Evolutionary conservation across 2,113 vertebrate genomes (phyloP), one percentile per base, ranked within the genome.

Genomic region (Onychostoma macrolepis): DNA sequence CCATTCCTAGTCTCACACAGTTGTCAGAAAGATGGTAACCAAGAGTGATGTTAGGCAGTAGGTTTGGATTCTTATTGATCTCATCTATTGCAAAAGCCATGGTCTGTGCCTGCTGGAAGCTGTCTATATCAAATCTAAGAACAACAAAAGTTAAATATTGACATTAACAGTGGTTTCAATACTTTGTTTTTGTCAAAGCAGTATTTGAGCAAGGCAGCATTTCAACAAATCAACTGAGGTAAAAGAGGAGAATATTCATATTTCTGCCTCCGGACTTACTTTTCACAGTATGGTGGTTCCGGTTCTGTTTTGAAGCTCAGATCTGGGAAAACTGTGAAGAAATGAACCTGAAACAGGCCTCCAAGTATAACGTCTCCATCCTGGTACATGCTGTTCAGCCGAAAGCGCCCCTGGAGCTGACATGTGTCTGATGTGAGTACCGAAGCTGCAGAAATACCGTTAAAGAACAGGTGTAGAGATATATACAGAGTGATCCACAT

Each of bases 61-160:
- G 17, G 13, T 48, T 41, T 0, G 86, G 76, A 53, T 90, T 76
- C 21, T 24, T 87, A 81, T 92, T 92, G 8, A 92, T 92, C 65
- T 92, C 92, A 11, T 92, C 78, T 28, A 92, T 89, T 6, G 92
- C 85, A 50, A 91, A 92, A 19, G 87, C 84, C 92, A 92, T 91
- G 0, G 90, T 87, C 79, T 90, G 90, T 13, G 89, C 90, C 58
- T 86, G 86, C 17, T 79, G 88, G 56, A 89, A 91, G 5, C 65
- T 84, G 15, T 28, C 33, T 7, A 90, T 48, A 26, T 89, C 53
- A 80, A 80, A 80, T 41, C 78, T 80, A 26, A n/a, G 30, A 26
- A 63, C 56, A 41, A 56, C 17, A 33, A 21, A 56, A 15, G 6
- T 10, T 45, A 78, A 4, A 53, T 50, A 4, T 21, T 30, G 26